A percentile compares a stretch with the other conserved stretches of the same genome.
These are phyloP conservation scores for Spermophilus dauricus DNA, from an alignment of 2,113 vertebrate genomes.

Conservation along the genomic window DNA sequence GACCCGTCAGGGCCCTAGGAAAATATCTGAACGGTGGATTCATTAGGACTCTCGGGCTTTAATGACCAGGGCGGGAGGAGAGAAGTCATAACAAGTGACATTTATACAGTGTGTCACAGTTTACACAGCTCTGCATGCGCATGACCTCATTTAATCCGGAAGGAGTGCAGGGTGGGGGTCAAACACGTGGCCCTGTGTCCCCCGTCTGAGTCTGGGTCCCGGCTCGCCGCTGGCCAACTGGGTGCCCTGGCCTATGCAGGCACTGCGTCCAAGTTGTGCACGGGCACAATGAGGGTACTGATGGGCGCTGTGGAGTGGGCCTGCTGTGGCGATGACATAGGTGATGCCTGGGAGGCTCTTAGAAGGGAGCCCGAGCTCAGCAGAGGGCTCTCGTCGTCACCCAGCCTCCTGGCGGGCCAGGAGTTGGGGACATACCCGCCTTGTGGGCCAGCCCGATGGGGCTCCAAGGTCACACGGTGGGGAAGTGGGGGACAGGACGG, in stretches of 20 bases:
- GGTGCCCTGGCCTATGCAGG: neutral
- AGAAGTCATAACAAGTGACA: slow-evolving; percentile 67
- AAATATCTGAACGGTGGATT: slow-evolving; percentile 8
- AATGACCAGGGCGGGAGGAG: slow-evolving; percentile 58
- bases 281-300: neutral
- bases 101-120: slow-evolving; percentile 63
- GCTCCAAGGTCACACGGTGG: neutral
- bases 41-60: slow-evolving; percentile 27
- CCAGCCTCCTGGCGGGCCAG: slow-evolving; percentile 36
- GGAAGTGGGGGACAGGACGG: neutral
- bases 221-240: neutral
- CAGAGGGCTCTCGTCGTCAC: slow-evolving; percentile 60
- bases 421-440: slow-evolving; percentile 24
- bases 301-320: neutral
- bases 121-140: neutral
- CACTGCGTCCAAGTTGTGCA: neutral
- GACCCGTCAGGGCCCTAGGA: neutral
- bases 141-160: slow-evolving; percentile 74
- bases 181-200: neutral
- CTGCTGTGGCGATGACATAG: neutral
- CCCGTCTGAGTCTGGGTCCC: neutral
- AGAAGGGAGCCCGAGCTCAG: slow-evolving; percentile 30
- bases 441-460: neutral
- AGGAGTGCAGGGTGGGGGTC: slow-evolving; percentile 34
- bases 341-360: slow-evolving; percentile 28